These are phyloP conservation scores for Opisthocomus hoazin DNA, from an alignment of 2,113 vertebrate genomes.

Conservation along the genomic window DNA sequence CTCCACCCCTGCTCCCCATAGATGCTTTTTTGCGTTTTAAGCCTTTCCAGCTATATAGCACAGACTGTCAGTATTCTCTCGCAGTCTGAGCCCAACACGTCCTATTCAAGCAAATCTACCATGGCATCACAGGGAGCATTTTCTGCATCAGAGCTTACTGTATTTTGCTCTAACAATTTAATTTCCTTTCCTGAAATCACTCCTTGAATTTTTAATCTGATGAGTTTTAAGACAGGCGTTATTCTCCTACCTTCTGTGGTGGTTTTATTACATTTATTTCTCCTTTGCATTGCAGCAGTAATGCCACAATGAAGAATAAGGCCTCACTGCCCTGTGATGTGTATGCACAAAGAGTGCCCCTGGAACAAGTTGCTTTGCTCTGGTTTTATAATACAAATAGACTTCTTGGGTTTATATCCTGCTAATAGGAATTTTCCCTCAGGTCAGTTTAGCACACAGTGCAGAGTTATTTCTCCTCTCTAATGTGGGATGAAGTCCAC, in stretches of 20 bases:
- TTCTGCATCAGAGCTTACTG: not conserved
- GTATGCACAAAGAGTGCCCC: not conserved
- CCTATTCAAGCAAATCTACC: not conserved
- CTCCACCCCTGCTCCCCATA: not conserved
- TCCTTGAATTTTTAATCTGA: conserved; percentile 38
- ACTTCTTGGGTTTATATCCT: conserved; percentile 11
- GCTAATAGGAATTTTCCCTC: conserved; percentile 40
- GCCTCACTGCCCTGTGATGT: not conserved
- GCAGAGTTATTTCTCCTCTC: not conserved
- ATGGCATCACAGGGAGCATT: not conserved
- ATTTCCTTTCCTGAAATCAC: conserved; percentile 33
- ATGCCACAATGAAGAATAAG: not conserved
- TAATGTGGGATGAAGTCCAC: not conserved
- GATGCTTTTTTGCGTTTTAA: not conserved
- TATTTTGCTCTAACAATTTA: not conserved
- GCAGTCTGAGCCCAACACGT: not conserved
- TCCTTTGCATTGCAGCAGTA: not conserved
- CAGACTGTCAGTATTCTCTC: not conserved
- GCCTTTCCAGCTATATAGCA: not conserved
- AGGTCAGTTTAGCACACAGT: not conserved
- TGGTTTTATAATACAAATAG: not conserved
- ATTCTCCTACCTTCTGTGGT: not conserved
- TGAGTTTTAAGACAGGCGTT: not conserved
- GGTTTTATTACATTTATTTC: conserved; percentile 20
- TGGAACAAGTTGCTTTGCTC: not conserved